These are phyloP conservation scores for Osmoderma eremita DNA, from an alignment of 2,888 invertebrate species.

Conservation along the genomic window DNA sequence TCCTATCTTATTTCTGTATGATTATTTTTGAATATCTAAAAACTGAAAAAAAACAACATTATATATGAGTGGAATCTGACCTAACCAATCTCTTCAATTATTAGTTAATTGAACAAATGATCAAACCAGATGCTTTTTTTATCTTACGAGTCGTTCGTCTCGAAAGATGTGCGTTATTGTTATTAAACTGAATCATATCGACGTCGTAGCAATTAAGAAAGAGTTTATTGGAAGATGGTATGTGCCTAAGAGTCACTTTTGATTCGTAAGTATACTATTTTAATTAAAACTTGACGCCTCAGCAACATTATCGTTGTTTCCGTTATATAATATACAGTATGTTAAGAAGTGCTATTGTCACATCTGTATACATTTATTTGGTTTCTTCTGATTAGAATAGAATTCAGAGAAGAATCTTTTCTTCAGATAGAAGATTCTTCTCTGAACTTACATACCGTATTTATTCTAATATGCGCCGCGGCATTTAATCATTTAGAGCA, in stretches of 20 bases:
- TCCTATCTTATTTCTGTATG: background rate
- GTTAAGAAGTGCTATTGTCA: too few relatives aligned
- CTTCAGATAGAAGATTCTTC: too few relatives aligned
- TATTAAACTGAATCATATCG: slow-evolving; percentile 33
- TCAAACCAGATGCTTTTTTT: slow-evolving; percentile 2
- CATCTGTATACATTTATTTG: too few relatives aligned
- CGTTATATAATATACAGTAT: slow-evolving; percentile 10
- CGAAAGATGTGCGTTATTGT: slow-evolving; percentile 7
- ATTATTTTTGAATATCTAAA: background rate
- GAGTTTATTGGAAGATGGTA: slow-evolving; percentile 23
- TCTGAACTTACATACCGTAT: too few relatives aligned
- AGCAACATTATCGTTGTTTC: background rate
- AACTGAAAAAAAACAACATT: background rate
- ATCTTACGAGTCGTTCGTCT: slow-evolving; percentile 5
- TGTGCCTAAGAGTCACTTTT: background rate
- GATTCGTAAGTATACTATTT: slow-evolving; percentile 8
- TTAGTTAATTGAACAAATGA: slow-evolving; percentile 12
- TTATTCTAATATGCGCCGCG: too few relatives aligned
- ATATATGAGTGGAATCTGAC: slow-evolving; percentile 1
- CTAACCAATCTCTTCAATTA: slow-evolving; percentile 23
- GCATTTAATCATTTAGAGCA: too few relatives aligned
- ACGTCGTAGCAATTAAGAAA: slow-evolving; percentile 12
- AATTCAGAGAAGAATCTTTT: too few relatives aligned
- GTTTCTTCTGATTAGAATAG: too few relatives aligned
- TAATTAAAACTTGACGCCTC: slow-evolving; percentile 29